phyloP scores from a whole-genome alignment of 2,888 invertebrate species.

The Limnephilus marmoratus region DNA sequence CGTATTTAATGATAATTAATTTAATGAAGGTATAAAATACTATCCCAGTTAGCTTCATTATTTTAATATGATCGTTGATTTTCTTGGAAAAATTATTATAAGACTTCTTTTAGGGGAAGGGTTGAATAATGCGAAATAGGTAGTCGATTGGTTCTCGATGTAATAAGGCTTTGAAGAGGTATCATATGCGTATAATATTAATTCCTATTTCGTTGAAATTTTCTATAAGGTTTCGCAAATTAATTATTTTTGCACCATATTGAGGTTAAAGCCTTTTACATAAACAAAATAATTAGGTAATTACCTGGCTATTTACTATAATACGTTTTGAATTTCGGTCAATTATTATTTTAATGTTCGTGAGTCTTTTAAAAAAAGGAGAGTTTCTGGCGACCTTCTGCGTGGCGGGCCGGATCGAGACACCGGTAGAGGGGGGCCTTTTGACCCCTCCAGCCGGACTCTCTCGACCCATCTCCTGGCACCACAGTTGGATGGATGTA shows the following conservation, averaged over 20 bases:
- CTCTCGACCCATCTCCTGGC: too few relatives aligned
- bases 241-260: neutral
- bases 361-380: too few relatives aligned
- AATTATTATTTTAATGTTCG: too few relatives aligned
- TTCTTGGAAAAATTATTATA: neutral
- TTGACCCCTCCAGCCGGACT: too few relatives aligned
- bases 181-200: neutral
- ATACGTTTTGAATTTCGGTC: too few relatives aligned
- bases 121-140: neutral
- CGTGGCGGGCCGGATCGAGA: too few relatives aligned
- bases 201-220: neutral
- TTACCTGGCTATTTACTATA: neutral
- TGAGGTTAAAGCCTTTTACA: neutral
- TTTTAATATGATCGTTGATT: neutral
- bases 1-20: too few relatives aligned
- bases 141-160: neutral
- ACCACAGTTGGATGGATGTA: too few relatives aligned
- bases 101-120: neutral
- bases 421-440: too few relatives aligned
- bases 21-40: too few relatives aligned
- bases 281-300: neutral
- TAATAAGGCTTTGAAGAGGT: neutral
- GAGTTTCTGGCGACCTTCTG: too few relatives aligned
- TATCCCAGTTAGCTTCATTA: too few relatives aligned
- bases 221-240: neutral